These are phyloP conservation scores for Manis crassicaudata DNA, from an alignment of 2,797 vertebrate genomes.

Conservation along the genomic window DNA sequence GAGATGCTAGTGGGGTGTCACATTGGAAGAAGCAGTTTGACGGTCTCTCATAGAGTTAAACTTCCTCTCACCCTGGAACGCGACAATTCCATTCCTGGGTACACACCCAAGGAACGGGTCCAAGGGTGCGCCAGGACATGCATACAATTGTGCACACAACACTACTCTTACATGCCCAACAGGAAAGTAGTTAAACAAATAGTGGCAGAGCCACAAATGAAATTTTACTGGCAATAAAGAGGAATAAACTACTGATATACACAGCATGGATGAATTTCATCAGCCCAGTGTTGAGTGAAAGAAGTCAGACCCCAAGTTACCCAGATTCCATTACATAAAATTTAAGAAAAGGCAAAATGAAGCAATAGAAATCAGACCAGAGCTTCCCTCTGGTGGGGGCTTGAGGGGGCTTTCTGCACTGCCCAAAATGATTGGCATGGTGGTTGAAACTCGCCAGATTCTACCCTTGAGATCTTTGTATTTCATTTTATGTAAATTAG, in stretches of 20 bases:
- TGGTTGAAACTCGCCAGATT: too few species aligned
- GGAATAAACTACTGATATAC: fast-evolving
- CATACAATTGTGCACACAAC: neutral
- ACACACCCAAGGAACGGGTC: fast-evolving
- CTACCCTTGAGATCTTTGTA: too few species aligned
- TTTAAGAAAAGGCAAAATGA: neutral
- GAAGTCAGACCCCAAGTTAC: neutral
- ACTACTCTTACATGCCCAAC: neutral
- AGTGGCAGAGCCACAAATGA: neutral
- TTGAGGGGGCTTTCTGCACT: fast-evolving
- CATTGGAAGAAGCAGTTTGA: neutral
- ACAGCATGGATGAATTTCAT: fast-evolving
- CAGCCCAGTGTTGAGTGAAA: fast-evolving
- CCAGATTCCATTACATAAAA: fast-evolving
- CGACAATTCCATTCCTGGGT: neutral
- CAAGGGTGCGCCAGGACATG: neutral
- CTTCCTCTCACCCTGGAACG: neutral
- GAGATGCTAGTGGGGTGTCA: neutral
- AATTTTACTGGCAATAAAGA: fast-evolving
- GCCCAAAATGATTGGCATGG: neutral
- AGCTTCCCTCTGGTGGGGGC: neutral
- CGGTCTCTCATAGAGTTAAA: neutral
- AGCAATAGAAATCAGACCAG: neutral
- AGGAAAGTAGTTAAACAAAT: too few species aligned
- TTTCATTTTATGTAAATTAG: neutral